A percentile compares a stretch with the other conserved stretches of the same genome.
Conservation (phyloP, 2,888 invertebrate species). For the Nephrotoma flavescens region DNA sequence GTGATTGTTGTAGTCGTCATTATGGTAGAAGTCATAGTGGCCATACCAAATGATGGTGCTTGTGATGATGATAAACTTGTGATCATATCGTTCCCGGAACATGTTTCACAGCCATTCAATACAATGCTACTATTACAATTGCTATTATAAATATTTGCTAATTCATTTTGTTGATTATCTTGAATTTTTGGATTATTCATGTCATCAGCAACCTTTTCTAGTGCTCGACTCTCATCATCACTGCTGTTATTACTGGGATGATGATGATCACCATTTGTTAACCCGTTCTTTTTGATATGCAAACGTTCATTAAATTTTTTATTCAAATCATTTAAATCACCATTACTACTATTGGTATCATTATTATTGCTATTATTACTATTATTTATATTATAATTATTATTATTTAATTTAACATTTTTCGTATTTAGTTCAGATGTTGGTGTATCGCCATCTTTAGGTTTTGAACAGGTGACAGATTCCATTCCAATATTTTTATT, state of each 20-base stretch:
- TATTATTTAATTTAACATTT: background rate
- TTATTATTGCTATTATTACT: background rate
- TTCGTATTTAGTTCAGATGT: background rate
- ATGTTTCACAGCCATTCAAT: background rate
- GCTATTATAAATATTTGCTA: background rate
- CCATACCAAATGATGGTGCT: background rate
- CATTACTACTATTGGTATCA: background rate
- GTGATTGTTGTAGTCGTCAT: background rate
- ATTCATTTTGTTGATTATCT: background rate
- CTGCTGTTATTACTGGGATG: background rate
- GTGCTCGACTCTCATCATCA: background rate
- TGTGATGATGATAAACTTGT: background rate
- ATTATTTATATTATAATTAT: background rate
- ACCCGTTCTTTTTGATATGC: slow-evolving; percentile 11
- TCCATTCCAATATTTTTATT: background rate
- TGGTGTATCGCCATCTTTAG: slow-evolving; percentile 1
- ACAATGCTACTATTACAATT: background rate
- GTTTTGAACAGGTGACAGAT: slow-evolving; percentile 2
- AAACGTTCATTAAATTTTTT: slow-evolving; percentile 8
- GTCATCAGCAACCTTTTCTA: background rate
- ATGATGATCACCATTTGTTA: slow-evolving; percentile 5
- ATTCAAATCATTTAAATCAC: slow-evolving; percentile 6
- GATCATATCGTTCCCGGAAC: background rate
- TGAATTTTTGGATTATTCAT: background rate
- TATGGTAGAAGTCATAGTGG: background rate